Base-by-base conservation (phyloP, 2,888 invertebrate species). In the Amphipoea oculea region DNA sequence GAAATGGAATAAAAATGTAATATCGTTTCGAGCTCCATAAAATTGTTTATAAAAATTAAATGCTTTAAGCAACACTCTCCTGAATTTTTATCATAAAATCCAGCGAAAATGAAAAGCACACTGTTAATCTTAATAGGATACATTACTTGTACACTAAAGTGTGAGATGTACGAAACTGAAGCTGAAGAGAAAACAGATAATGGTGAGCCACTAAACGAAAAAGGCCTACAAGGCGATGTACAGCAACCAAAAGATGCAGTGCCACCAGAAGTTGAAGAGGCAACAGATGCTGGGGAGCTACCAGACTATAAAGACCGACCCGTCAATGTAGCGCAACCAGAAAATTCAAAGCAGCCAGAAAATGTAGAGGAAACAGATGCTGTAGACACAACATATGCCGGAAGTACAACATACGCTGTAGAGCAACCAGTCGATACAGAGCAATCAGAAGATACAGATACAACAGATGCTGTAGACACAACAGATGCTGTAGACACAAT, bases 71-170 rank as follows among this genome's bases (percentile, higher is more conserved):
- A 48, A 48, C 2, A 29, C 40, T 65, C 14, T 78, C 17, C 4
- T 57, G 12, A 65, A 51, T 14, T 65, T 2, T 2, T 0, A 0
- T 11, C 4, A 0, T n/a, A 57, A n/a, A 78, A 36, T 36, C 48
- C 29, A 6, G 48, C 2, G 36, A 72, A 62, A 48, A 82, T 82
- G 83, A 83, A 83, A 63, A 42, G 6, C 9, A 9, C 23, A 60
- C 20, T 79, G 7, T 71, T 78, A 9, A 42, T 82, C 6, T 29
- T 79, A 63, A n/a, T 83, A 51, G 82, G 73, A 63, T 67, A 66
- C 17, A 45, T 79, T 1, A 36, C n/a, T 11, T 42, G 29, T 60
- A 40, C 42, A 57, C 54, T 83, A 20, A 82, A 63, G 14, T 57
- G 70, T 71, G 73, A 67, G 1, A 51, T 63, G 4, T 79, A 36